phyloP scores from a whole-genome alignment of 2,797 vertebrate genomes.

The Peromyscus aztecus region DNA sequence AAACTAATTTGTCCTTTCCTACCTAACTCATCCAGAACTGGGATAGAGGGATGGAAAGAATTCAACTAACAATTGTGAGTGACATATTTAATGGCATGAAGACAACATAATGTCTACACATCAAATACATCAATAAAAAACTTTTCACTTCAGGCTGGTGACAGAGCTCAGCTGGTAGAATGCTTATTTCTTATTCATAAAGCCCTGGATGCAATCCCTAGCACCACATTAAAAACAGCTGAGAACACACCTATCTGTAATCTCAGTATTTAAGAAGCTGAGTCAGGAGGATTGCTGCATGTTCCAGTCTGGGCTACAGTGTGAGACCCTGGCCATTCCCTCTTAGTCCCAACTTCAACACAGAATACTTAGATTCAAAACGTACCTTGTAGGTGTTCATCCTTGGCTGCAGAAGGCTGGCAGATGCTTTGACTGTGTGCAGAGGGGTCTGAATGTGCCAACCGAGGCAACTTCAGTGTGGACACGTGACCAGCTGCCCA shows the following conservation, averaged over 20 bases:
- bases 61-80: neutral
- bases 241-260: neutral
- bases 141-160: neutral
- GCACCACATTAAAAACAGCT: neutral
- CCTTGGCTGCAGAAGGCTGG: neutral
- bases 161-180: neutral
- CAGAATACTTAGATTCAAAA: neutral
- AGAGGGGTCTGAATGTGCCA: too few relatives aligned
- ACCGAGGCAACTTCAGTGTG: neutral
- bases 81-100: constrained; percentile 2
- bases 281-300: neutral
- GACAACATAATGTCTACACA: neutral
- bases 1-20: neutral
- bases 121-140: neutral
- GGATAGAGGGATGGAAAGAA: neutral
- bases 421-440: neutral
- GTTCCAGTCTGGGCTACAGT: neutral
- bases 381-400: neutral
- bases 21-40: neutral
- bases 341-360: neutral
- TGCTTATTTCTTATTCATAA: neutral
- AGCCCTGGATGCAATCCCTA: neutral
- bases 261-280: neutral
- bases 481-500: neutral
- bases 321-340: neutral